Percentiles rank a stretch among this genome's conserved stretches.
Conservation (phyloP, 2,888 invertebrate genomes). For the Scaptomyza polygonia region DNA sequence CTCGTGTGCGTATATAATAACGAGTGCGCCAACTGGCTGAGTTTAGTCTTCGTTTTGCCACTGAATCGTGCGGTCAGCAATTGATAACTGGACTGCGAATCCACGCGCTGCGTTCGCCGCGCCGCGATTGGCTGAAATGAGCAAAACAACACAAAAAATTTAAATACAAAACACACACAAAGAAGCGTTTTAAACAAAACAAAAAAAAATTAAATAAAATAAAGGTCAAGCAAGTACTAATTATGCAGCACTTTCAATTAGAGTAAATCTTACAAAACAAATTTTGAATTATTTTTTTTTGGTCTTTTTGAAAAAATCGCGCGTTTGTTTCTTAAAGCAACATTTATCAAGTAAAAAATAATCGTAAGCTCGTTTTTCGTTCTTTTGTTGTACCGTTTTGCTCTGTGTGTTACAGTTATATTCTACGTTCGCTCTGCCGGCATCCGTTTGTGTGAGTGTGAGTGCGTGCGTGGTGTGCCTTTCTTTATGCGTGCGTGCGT, state of each 20-base stretch:
- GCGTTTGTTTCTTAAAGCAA: not conserved
- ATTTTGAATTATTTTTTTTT: not conserved
- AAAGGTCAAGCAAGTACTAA: slow-evolving; percentile 9
- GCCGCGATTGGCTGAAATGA: slow-evolving; percentile 65
- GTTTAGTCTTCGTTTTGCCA: slow-evolving; percentile 79
- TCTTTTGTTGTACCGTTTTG: slow-evolving; percentile 23
- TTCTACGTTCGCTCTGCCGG: slow-evolving; percentile 28
- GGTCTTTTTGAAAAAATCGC: slow-evolving; percentile 2
- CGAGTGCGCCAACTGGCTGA: slow-evolving; percentile 68
- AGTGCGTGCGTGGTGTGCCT: slow-evolving; percentile 16
- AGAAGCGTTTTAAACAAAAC: slow-evolving; percentile 14
- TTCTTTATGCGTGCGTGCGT: slow-evolving; percentile 6
- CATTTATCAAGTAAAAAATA: slow-evolving; percentile 2
- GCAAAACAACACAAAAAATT: slow-evolving; percentile 25
- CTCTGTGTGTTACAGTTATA: slow-evolving; percentile 39
- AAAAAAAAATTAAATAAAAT: too few species aligned
- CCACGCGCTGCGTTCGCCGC: slow-evolving; percentile 60
- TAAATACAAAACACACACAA: slow-evolving; percentile 8
- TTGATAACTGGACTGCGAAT: slow-evolving; percentile 51
- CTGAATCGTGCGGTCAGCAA: slow-evolving; percentile 77
- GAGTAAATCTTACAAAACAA: not conserved
- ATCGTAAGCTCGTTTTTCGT: slow-evolving; percentile 65
- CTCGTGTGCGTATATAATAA: slow-evolving; percentile 66
- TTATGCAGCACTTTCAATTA: slow-evolving; percentile 2
- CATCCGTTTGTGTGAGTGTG: slow-evolving; percentile 23